Conservation (phyloP, 2,888 invertebrate genomes). For the Hirtodrosophila cameraria region DNA sequence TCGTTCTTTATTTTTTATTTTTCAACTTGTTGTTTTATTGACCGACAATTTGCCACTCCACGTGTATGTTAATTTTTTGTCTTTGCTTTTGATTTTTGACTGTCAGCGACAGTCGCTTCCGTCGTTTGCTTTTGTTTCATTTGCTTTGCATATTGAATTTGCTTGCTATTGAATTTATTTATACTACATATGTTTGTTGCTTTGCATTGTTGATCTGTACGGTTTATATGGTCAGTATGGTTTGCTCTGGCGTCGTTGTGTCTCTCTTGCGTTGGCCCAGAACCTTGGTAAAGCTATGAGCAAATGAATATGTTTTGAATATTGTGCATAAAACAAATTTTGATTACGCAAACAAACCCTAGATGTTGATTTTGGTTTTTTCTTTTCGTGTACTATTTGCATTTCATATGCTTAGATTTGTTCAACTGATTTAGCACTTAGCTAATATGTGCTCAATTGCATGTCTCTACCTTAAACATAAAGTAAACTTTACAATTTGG, state of each 20-base stretch:
- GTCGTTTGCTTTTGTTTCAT: conserved; percentile 31
- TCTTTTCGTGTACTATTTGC: conserved; percentile 10
- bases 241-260: conserved; percentile 53
- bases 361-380: conserved; percentile 23
- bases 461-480: conserved; percentile 17
- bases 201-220: conserved; percentile 5
- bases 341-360: conserved; percentile 38
- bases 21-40: conserved; percentile 19
- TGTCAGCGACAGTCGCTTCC: conserved; percentile 32
- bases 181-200: conserved; percentile 15
- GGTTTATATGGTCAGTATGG: conserved; percentile 17
- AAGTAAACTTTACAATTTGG: conserved; percentile 16
- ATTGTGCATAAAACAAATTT: conserved; percentile 27
- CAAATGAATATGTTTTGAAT: conserved; percentile 16
- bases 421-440: conserved; percentile 16
- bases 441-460: conserved; percentile 38
- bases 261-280: conserved; percentile 52
- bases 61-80: conserved; percentile 31
- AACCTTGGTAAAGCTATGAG: conserved; percentile 42
- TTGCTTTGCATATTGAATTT: conserved; percentile 32
- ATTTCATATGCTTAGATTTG: conserved; percentile 17
- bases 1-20: neutral
- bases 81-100: conserved; percentile 13
- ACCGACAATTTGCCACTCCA: conserved; percentile 4
- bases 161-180: conserved; percentile 12